Base-by-base conservation (phyloP, 1,140 invertebrate genomes). In the Bombus soroeensis region DNA sequence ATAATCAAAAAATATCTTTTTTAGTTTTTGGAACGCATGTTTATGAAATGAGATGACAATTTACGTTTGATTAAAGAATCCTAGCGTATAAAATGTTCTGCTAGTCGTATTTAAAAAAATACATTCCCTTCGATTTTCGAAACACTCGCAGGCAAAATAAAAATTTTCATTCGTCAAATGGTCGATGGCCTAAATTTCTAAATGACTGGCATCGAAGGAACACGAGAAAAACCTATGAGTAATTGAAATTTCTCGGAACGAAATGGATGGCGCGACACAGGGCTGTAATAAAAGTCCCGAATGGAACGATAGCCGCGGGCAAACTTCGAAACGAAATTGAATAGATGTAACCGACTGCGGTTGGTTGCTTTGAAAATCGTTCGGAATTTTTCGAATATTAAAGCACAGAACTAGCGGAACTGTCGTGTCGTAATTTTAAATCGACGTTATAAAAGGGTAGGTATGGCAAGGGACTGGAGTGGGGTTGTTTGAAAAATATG, bases 211-310 rank as follows among this genome's bases (percentile, higher is more conserved):
- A 34, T 59, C 53, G n/a, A 76, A 59, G 53, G 59, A 28, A 76
- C 1, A 34, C 2, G 47, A 39, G 25, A 75, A 39, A 53, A 74
- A 37, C 13, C 25, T 18, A 62, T 32, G 57, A 62, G 62, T 79
- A 66, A 79, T 79, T 78, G 76, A 64, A 78, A 78, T 78, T 78
- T 79, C 62, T 47, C 62, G 41, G 12, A 25, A 66, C 41, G 39
- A 39, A 47, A 43, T 41, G 57, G 47, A n/a, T n/a, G 47, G 47
- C 25, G 25, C 28, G 6, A n/a, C 28, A 28, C 28, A 10, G n/a
- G 22, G 2, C 41, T 43, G n/a, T 43, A 66, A 79, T 79, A 79
- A 79, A 79, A 66, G 62, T 66, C 10, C 41, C 76, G 39, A 47
- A 43, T 43, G 13, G 25, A 79, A 79, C 25, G 22, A 34, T 22